Base-by-base conservation (phyloP, 2,888 invertebrate species). In the Drosophila nr. medialis region DNA sequence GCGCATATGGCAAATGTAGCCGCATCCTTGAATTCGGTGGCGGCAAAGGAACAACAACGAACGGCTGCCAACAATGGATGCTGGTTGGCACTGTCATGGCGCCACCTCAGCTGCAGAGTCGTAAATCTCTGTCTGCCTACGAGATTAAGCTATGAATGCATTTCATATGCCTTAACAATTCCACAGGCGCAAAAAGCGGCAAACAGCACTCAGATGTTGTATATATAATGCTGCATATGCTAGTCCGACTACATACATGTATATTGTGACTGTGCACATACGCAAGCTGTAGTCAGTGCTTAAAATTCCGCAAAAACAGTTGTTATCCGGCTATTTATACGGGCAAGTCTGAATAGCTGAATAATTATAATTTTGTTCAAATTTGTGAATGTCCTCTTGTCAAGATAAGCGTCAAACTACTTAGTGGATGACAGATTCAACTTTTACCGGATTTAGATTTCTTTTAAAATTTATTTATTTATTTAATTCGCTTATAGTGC, bases 121-220 rank as follows among this genome's bases (percentile, higher is more conserved):
- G 74, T 81, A 82, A 81, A 81, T 81, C 82, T 69, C 67, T 71
- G 77, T 72, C 80, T 70, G 77, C 62, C 75, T 75, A 72, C 66
- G 62, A 80, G 77, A 81, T 81, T 77, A 81, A 69, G 72, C 77
- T 55, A 75, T 75, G 67, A 63, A 78, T 78, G 80, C 80, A 75
- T 75, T 80, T 81, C 68, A 72, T 81, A 80, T 74, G 82, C 82
- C 68, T 71, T 66, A 73, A 75, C 80, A 81, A 80, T 80, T 59
- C 70, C 68, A 71, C 74, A 55, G 72, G 55, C 64, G 62, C 53
- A 67, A 40, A 56, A 65, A 36, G 40, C 34, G 56, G 50, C 59
- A 60, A 60, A 32, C 56, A 49, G 27, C 58, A 32, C 34, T 29
- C 73, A 69, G 58, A 70, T 63, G 65, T 64, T 63, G 69, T 79